These are phyloP conservation scores for Hiodon tergisus DNA, from an alignment of 2,113 vertebrate genomes.

Conservation along the genomic window DNA sequence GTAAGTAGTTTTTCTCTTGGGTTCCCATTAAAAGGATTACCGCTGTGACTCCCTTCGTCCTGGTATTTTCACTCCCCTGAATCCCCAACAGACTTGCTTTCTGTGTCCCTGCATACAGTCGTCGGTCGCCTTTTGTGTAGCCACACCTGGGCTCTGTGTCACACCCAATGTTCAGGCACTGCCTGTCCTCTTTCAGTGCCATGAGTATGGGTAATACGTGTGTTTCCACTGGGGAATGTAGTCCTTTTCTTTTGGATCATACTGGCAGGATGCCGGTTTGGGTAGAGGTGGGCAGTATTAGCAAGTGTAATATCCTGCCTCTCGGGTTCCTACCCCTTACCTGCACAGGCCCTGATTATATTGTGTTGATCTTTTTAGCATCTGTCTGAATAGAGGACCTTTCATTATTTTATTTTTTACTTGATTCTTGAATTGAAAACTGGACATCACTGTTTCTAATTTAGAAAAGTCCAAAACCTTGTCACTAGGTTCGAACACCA, in stretches of 20 bases:
- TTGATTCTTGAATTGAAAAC: conserved; percentile 13
- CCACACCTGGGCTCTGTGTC: not conserved
- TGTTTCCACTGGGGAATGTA: not conserved
- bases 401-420: not conserved
- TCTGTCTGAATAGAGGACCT: not conserved
- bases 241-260: not conserved
- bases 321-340: not conserved
- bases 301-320: not conserved
- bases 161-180: not conserved
- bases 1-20: too few species aligned
- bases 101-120: not conserved
- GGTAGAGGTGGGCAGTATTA: not conserved
- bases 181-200: not conserved
- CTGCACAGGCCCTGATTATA: not conserved
- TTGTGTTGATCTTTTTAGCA: not conserved
- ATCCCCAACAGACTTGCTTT: not conserved
- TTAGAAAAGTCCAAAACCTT: too few species aligned
- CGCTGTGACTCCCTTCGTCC: too few species aligned
- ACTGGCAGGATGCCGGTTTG: not conserved
- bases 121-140: not conserved
- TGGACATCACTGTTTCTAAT: conserved; percentile 10
- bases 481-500: not conserved
- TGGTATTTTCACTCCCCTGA: too few species aligned
- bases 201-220: not conserved
- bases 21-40: too few species aligned